Base-by-base conservation (phyloP, 2,888 invertebrate genomes). In the Drosophila monieri region DNA sequence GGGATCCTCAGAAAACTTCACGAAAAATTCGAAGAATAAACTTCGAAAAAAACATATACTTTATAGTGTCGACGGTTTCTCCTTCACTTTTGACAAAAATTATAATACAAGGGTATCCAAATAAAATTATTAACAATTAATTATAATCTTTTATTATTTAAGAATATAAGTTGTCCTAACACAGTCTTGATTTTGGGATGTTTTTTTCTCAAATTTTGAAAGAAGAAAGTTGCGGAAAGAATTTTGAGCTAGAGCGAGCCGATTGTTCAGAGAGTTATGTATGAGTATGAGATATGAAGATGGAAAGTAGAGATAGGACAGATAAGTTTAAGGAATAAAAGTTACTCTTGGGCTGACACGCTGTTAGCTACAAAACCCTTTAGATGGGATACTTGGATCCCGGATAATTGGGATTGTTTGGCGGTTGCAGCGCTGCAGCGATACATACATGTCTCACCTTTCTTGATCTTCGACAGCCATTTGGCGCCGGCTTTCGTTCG, bases 391-490 rank as follows among this genome's bases (percentile, higher is more conserved):
- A 12, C 9, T 14, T 6, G 12, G 3, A 32, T 18, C 30, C 60
- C 60, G 23, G 44, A 35, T n/a, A 30, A 6, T 30, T 53, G 51
- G 60, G 15, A 15, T 41, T 25, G 51, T 27, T 25, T 12, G 27
- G 39, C 53, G 44, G 4, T n/a, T 23, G 21, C 67, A 72, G 62
- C 64, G 53, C 73, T 71, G 71, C 72, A 74, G 78, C 76, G 84
- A 85, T 77, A 95, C 57, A 96, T 95, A 89, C 89, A 88, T 89
- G 88, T 90, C 92, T 96, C 96, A 74, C 95, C 95, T 89, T 96
- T 95, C 90, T 96, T 96, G 81, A 97, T 96, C 92, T 97, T 97
- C 53, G 96, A 95, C 65, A 97, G 92, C 97, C 97, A 97, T 89
- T 97, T 97, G 77, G 96, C 95, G 35, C 97, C 97, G 85, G 97